Evolutionary conservation across 2,113 vertebrate genomes (phyloP), one percentile per base, ranked within the genome.

Genomic region (Myotis brandtii): DNA sequence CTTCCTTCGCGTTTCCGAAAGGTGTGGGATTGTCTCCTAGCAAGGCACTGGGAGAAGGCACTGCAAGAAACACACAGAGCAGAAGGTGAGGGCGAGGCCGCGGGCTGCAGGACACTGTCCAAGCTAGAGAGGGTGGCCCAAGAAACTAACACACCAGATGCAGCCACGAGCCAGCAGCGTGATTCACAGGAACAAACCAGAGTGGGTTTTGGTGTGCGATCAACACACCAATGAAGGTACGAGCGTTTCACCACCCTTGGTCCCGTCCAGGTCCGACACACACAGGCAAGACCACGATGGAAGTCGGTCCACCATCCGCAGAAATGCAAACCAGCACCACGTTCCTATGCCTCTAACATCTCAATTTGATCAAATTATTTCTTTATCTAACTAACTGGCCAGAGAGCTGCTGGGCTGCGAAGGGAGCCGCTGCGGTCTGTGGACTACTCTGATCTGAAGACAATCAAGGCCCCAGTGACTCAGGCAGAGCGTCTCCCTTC

Each of bases 31-130:
- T 98, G 84, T 99, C 99, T 32, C 98, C 97, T 23, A 99, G 99
- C 98, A 99, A 99, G 98, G 99, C 98, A 99, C 99, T 99, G 94
- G 99, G 99, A 93, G 99, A 99, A 99, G 99, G 99, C 98, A 99
- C 99, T 99, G 98, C 10, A 96, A 56, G 87, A 80, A 40, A 86
- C 82, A 97, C 92, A 97, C 43, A 92, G 94, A 84, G 93, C 75
- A 46, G 93, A 95, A 1, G 7, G 72, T 12, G 62, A 97, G 79
- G 96, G 89, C 4, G 30, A 72, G 3, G 34, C 66, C 16, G 1
- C 0, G 0, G 2, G 34, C 14, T 9, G 13, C 2, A 2, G 48
- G 14, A 32, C 4, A 0, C 25, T 2, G 14, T n/a, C 59, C 0
- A 17, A 3, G 8, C 6, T 0, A 12, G 27, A 11, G 66, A 5